Evolutionary conservation across 1,140 invertebrate genomes (phyloP), one percentile per base, ranked within the genome.

Genomic region (Venustaconcha ellipsiformis): DNA sequence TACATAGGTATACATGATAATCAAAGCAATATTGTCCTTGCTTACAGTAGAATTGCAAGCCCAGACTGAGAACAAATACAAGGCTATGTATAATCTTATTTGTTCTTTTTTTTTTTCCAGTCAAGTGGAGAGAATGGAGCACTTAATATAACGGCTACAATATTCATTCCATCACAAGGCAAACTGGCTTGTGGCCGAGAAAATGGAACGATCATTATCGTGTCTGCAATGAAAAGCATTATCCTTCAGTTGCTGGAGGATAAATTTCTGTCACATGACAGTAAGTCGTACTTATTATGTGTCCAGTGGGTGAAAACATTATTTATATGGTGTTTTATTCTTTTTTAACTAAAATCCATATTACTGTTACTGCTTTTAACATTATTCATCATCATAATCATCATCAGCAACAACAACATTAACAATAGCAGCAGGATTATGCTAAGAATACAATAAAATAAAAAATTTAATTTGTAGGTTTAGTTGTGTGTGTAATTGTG

Each of bases 121-220:
- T 80, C 71, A 77, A 79, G 84, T 64, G 75, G 77, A 64, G 78
- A 84, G 18, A 78, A 80, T 48, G 78, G 80, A 48, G 78, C 80
- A 56, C 60, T 84, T 23, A 69, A 79, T 62, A 85, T 89, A 59
- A 89, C 89, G 15, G 77, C 89, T 1, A 88, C 87, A 14, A 86
- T 99, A 76, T 99, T 97, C 89, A 91, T 99, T 30, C 94, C 97
- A 13, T 93, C 95, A 56, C 96, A 99, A 86, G 97, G 97, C 84
- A 93, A 96, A 37, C 88, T 99, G 58, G 96, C 99, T 8, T 95
- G 98, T 80, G 98, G 98, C 5, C 92, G 97, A 57, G 95, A 97
- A 87, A 97, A 99, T 89, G 98, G 98, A 18, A 95, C 95, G 65
- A 99, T 99, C 77, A 94, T 99, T n/a, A 98, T 99, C 70, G 94